These are phyloP conservation scores for Spisula solida DNA, from an alignment of 2,888 invertebrate species.

Conservation along the genomic window DNA sequence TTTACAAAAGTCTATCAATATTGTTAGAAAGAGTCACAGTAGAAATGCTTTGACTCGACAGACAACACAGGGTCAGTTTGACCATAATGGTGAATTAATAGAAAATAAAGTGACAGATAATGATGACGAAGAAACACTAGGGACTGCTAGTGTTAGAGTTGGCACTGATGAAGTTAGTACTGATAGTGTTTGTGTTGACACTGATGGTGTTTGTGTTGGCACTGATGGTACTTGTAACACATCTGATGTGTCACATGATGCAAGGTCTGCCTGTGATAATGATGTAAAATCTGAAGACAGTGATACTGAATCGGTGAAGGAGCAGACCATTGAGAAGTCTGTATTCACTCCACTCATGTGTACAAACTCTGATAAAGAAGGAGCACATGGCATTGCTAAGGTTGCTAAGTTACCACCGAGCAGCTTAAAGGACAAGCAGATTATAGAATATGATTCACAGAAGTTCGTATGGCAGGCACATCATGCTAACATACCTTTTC, in stretches of 20 bases:
- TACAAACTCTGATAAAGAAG: neutral
- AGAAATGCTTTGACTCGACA: neutral
- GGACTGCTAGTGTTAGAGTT: too few species aligned
- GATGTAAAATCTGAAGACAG: neutral
- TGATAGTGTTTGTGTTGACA: too few species aligned
- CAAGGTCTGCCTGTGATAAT: neutral
- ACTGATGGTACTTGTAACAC: neutral
- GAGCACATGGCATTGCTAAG: neutral
- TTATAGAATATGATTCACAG: constrained; percentile 51
- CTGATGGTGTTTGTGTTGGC: too few species aligned
- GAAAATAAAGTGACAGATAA: neutral
- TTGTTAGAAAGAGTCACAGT: neutral
- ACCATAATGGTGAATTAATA: neutral
- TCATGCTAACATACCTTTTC: constrained; percentile 41
- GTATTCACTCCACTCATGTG: constrained; percentile 15
- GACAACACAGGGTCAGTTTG: neutral
- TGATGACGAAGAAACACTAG: neutral
- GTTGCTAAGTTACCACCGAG: neutral
- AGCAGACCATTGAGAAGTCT: constrained; percentile 28
- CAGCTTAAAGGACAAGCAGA: constrained; percentile 23
- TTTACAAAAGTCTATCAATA: neutral
- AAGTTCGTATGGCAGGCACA: constrained; percentile 48
- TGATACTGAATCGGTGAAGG: constrained; percentile 12
- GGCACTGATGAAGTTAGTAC: too few species aligned
- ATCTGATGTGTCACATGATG: neutral